These are phyloP conservation scores for Muraenolepis orangiensis DNA, from an alignment of 2,797 vertebrate genomes.

Conservation along the genomic window DNA sequence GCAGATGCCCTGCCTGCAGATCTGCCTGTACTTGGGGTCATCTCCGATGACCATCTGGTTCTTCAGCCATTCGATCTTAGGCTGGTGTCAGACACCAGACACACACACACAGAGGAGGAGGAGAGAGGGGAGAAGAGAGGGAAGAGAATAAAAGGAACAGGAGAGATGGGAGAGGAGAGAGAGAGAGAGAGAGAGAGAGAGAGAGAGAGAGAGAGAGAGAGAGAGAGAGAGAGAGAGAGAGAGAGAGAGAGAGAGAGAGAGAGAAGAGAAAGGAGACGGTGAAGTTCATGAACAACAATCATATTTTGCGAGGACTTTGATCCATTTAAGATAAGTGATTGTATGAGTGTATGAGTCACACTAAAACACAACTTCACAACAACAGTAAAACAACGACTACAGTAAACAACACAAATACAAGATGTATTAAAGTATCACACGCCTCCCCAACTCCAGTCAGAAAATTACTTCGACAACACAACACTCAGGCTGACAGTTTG, in stretches of 20 bases:
- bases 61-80: constrained; percentile 93
- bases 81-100: constrained; percentile 66
- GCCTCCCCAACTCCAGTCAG: background rate
- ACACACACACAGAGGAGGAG: background rate
- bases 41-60: constrained; percentile 92
- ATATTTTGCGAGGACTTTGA: background rate
- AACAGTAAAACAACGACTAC: background rate
- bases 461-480: background rate
- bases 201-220: background rate
- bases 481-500: background rate
- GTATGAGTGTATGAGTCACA: too few species aligned
- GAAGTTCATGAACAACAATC: background rate
- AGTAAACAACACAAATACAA: background rate
- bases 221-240: too few species aligned
- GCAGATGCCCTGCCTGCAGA: constrained; percentile 89
- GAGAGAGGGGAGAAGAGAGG: too few species aligned
- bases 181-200: too few species aligned
- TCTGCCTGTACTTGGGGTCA: constrained; percentile 86
- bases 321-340: background rate
- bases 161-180: too few species aligned
- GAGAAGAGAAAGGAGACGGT: background rate
- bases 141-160: background rate
- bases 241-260: too few species aligned
- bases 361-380: background rate
- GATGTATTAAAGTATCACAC: background rate